Base-by-base conservation (phyloP, 2,888 invertebrate genomes). In the Mamestra brassicae region DNA sequence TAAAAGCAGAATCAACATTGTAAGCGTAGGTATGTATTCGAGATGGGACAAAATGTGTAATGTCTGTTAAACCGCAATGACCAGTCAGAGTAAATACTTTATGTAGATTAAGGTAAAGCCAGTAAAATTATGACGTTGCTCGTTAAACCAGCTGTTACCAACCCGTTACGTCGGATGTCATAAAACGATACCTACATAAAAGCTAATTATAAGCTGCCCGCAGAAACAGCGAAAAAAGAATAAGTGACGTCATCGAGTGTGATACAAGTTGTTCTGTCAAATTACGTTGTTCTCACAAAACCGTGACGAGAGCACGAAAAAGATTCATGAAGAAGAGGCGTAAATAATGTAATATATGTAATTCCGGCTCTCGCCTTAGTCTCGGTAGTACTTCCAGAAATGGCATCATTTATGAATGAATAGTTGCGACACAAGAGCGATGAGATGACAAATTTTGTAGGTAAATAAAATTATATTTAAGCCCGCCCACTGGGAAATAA, bases 201-300 rank as follows among this genome's bases (percentile, higher is more conserved):
- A 91, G 90, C 93, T 95, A 95, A 95, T 94, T 94, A 94, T 95
- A 95, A 90, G 84, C 84, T 87, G 81, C 88, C 89, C 87, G 88
- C 89, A 84, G 85, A 76, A 86, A 76, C 78, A 75, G 68, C 70
- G 78, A 84, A 86, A 87, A 85, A 85, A 81, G 83, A 84, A 79
- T 63, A 78, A 47, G 70, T 77, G 76, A 87, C 83, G 87, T 83
- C 84, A 86, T 73, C 70, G 85, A 85, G 76, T 89, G 89, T 82
- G 73, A 84, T 85, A 81, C 87, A 80, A 77, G 69, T 70, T 60
- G 72, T 75, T 72, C 67, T 70, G 79, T 78, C 78, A 81, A 77
- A 78, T 81, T 84, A 82, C 77, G 66, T 62, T 62, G 57, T 38
- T 57, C 62, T 26, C 58, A 71, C 50, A 58, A 36, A 54, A 52